A percentile compares a stretch with the other conserved stretches of the same genome.
phyloP scores from a whole-genome alignment of 2,797 vertebrate species.

The Crocidura indochinensis region DNA sequence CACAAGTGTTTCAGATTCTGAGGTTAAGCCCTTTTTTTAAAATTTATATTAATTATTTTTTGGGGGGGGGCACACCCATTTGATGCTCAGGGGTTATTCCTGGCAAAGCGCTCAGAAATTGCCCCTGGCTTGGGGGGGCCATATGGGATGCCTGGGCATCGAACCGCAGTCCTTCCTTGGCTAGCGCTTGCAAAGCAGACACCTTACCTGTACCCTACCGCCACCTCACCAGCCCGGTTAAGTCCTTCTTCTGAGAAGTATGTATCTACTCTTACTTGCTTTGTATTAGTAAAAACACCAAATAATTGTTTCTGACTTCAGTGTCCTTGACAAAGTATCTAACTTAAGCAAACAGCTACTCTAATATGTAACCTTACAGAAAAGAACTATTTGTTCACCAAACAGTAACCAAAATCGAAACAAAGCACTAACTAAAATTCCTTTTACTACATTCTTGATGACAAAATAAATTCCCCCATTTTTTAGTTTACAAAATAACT shows the following conservation, averaged over 20 bases:
- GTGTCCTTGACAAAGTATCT: conserved; percentile 8
- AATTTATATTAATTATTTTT: too few relatives aligned
- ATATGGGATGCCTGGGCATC: too few relatives aligned
- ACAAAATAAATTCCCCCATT: conserved; percentile 6
- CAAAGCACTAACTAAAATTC: background rate
- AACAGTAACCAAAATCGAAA: background rate
- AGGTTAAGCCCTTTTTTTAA: conserved; percentile 29
- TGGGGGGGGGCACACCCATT: too few relatives aligned
- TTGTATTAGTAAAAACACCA: conserved; percentile 5
- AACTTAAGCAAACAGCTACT: conserved; percentile 35
- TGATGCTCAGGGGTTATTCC: too few relatives aligned
- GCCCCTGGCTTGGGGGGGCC: too few relatives aligned
- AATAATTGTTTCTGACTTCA: conserved; percentile 24
- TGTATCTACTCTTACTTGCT: conserved; percentile 28
- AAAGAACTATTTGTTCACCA: conserved; percentile 18
- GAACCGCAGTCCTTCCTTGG: too few relatives aligned
- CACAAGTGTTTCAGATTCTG: background rate
- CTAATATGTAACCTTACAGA: background rate
- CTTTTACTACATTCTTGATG: background rate
- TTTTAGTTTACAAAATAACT: background rate
- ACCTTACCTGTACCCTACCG: too few relatives aligned
- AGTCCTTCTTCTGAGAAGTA: conserved; percentile 1
- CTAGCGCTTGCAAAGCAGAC: too few relatives aligned
- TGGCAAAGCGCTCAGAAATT: too few relatives aligned
- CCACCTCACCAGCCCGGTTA: background rate